Evolutionary conservation across 1,140 invertebrate species (phyloP), one percentile per base, ranked within the genome.

Genomic region (Whitmania pigra): DNA sequence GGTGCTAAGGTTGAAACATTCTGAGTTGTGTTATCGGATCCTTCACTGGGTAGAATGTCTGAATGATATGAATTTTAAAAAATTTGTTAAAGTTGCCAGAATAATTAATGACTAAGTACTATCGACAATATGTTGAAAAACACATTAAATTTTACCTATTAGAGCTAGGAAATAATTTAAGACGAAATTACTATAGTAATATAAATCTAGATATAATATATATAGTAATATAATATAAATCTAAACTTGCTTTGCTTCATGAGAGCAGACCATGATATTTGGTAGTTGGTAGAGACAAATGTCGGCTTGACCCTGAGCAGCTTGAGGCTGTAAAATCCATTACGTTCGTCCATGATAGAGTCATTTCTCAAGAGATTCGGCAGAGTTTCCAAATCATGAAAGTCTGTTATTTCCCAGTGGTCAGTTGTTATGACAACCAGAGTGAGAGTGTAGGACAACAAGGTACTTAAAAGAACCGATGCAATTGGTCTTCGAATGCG

Each of bases 291-390:
- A 4, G 57, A 63, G 9, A 63, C 22, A 63, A 31, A 31, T 2
- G 29, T 2, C 18, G 22, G 11, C 11, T 63, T 22, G 29, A 63
- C 15, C 57, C 57, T 63, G 22, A 63, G 29, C 22, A 63, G 20
- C 57, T 63, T 63, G 29, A 63, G 57, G 15, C 57, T 63, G 57
- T 63, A 63, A 63, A 63, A 63, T 25, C 57, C 57, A 31, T 63
- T 63, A 63, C 15, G 7, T 31, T 63, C 57, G 18, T 63, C 57
- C 22, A 63, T 22, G 29, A 63, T 63, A 13, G 22, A 25, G 22
- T 63, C 57, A 20, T 63, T 63, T n/a, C 57, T 22, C 22, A 63
- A 63, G 22, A 63, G 29, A 63, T 63, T 63, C 20, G 57, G 57
- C 29, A 63, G 11, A 13, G 57, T 63, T 15, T 63, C 57, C 22